Evolutionary conservation across 2,888 invertebrate genomes (phyloP).

Genomic region (Brassicogethes aeneus): DNA sequence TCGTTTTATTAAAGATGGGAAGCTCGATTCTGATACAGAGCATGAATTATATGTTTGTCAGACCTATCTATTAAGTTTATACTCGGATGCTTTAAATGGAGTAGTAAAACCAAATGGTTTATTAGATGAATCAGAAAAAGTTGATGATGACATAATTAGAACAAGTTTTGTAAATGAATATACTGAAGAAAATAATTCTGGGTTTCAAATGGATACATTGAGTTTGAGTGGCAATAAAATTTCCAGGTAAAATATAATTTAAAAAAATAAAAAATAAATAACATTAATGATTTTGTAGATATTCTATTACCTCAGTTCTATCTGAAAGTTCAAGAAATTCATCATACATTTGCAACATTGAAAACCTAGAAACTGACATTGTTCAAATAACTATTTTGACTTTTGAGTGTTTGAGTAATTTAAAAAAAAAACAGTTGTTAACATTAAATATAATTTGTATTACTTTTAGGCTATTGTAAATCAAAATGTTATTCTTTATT

Average conservation of each 20-base stretch:
- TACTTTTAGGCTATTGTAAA: too few species aligned
- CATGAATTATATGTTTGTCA: conserved; percentile 36
- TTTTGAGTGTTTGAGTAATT: too few species aligned
- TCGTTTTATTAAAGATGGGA: conserved; percentile 19
- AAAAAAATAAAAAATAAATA: too few species aligned
- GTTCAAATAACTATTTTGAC: background rate
- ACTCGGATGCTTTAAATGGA: conserved; percentile 23
- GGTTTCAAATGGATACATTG: too few species aligned
- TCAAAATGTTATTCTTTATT: too few species aligned
- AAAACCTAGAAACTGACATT: background rate
- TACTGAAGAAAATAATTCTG: too few species aligned
- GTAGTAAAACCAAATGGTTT: conserved; percentile 20
- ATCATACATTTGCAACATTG: background rate
- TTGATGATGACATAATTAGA: background rate
- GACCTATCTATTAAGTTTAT: conserved; percentile 31
- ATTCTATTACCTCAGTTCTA: conserved; percentile 9
- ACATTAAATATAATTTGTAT: background rate
- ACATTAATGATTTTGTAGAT: too few species aligned
- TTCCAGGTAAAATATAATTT: too few species aligned
- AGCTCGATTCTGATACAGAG: conserved; percentile 26
- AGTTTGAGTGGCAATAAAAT: too few species aligned
- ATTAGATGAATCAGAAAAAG: background rate
- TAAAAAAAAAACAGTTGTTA: too few species aligned
- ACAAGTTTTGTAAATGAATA: background rate
- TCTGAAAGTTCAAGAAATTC: conserved; percentile 7